Base-by-base conservation (phyloP, 2,888 invertebrate species). In the Melinopterus prodromus region DNA sequence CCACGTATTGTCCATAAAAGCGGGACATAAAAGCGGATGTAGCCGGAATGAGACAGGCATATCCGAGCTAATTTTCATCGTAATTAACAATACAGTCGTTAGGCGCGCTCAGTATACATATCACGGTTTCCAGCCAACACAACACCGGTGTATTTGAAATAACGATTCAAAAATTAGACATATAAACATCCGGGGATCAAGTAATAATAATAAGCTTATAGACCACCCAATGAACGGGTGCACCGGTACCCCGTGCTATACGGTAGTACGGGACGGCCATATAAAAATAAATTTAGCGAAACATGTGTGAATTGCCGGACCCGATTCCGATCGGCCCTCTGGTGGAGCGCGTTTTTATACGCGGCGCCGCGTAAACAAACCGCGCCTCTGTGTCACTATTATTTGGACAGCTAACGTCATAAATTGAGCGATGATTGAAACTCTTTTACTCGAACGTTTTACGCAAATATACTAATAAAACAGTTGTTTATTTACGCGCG, bases 121-220 rank as follows among this genome's bases (percentile, higher is more conserved):
- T 16, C 71, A 16, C 74, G 35, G 35, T 74, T 37, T 36, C 35
- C 6, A 35, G 35, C n/a, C n/a, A 35, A 74, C 35, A 74, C 74
- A 74, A 74, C 74, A 74, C 35, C 74, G 35, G 37, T n/a, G 74
- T 36, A 74, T 53, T 74, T 35, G 74, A 74, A 74, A 74, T 74
- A 74, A 74, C 74, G 74, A 74, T 74, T 74, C 35, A 74, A 74
- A 74, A 74, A 74, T 74, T 37, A 37, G 74, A n/a, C 74, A 37
- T n/a, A 35, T 74, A 74, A 74, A 74, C 74, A 74, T 74, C 74
- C 74, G 74, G 74, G 36, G 74, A 74, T 74, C 74, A 37, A 35
- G 74, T 74, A 74, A 74, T 74, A 74, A 74, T 74, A 74, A 74
- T 74, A 74, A 74, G 74, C 74, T 35, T 35, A 71, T 37, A 37